These are phyloP conservation scores for Endotricha flammealis DNA, from an alignment of 2,888 invertebrate species.

Conservation along the genomic window DNA sequence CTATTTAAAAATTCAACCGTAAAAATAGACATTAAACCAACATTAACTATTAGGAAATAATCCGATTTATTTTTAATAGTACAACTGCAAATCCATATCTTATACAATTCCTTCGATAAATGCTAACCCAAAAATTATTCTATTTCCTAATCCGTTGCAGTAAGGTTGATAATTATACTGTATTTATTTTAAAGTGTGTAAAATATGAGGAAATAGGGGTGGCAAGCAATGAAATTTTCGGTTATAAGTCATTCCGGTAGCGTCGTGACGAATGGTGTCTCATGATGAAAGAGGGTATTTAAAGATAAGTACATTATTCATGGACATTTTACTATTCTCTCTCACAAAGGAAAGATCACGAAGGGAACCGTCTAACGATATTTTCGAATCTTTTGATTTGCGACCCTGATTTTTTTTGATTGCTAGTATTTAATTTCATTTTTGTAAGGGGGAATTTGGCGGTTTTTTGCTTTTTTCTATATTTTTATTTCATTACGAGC, in stretches of 20 bases:
- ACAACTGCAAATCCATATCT: not conserved
- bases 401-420: slow-evolving; percentile 1
- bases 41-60: not conserved
- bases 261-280: slow-evolving; percentile 13
- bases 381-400: slow-evolving; percentile 7
- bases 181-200: not conserved
- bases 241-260: slow-evolving; percentile 16
- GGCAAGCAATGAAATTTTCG: slow-evolving; percentile 6
- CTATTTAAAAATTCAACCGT: too few species aligned
- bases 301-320: slow-evolving; percentile 19
- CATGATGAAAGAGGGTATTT: slow-evolving; percentile 9
- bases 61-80: not conserved
- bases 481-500: too few species aligned
- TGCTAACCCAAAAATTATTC: too few species aligned
- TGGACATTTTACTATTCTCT: slow-evolving; percentile 10
- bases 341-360: slow-evolving; percentile 12
- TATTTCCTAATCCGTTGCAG: not conserved
- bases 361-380: slow-evolving; percentile 4
- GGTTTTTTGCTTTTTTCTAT: not conserved
- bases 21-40: too few species aligned
- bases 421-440: slow-evolving; percentile 2
- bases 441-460: not conserved
- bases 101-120: too few species aligned
- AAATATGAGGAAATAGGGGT: slow-evolving; percentile 3
- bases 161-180: not conserved